Evolutionary conservation across 2,888 invertebrate species (phyloP), one percentile per base, ranked within the genome.

Genomic region (Achlya flavicornis): DNA sequence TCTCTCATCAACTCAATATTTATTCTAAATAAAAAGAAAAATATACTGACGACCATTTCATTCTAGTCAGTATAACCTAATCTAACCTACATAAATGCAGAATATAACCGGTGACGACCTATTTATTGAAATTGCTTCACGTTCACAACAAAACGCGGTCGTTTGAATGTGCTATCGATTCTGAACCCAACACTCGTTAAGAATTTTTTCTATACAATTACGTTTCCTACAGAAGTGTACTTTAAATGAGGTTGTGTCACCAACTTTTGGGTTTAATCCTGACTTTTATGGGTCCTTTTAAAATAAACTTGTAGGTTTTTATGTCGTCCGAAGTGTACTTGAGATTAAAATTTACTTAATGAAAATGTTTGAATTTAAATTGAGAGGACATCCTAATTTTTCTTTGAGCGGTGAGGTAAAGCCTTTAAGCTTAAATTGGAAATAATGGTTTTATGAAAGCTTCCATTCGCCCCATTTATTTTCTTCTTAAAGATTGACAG

Each of bases 291-390:
- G 19, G 53, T 19, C 53, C 10, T 53, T 10, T 53, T 53, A 19
- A 7, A 19, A 53, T 53, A 19, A 53, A 53, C 10, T 19, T n/a
- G 19, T 16, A 53, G 8, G 3, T 53, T 53, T 53, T 53, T 19
- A 53, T 19, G 3, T 53, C 19, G 8, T n/a, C n/a, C n/a, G n/a
- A n/a, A n/a, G 19, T 53, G 53, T 53, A 53, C 19, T 53, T 19
- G 10, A 48, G 48, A 48, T 48, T 53, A 53, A 53, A 53, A 53
- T 53, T 53, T 53, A 16, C 19, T 53, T 53, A 53, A 53, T 53
- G 53, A 53, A 53, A 53, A 19, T 7, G 53, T 53, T 19, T 16
- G 19, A 8, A 53, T 19, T 53, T 14, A 19, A 53, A 53, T 53
- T 19, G 46, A 46, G 46, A n/a, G n/a, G 0, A 2, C 19, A 53